Conservation (phyloP, 2,113 vertebrate genomes). For the Zosterops lateralis region DNA sequence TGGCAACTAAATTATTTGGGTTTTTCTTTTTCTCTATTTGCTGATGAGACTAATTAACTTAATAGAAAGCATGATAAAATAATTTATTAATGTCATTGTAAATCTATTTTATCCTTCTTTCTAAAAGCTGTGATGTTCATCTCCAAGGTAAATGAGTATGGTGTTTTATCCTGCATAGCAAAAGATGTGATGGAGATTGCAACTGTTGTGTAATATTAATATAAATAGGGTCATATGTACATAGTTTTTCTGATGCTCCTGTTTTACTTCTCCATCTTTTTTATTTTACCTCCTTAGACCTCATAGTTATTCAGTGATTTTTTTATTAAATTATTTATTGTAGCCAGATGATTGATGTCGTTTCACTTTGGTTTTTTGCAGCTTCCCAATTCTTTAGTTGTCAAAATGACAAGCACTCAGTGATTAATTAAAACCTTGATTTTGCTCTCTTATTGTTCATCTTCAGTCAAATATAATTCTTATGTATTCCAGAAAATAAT, state of each 20-base stretch:
- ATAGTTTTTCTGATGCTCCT: constrained; percentile 3
- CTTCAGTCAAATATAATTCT: constrained; percentile 60
- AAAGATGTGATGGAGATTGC: background rate
- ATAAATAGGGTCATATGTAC: constrained; percentile 25
- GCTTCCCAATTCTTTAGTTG: constrained; percentile 71
- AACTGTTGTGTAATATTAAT: background rate
- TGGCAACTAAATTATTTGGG: background rate
- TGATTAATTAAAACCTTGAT: constrained; percentile 74
- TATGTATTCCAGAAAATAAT: constrained; percentile 59
- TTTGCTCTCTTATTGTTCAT: constrained; percentile 64
- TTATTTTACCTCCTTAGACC: constrained; percentile 30
- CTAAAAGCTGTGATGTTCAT: background rate
- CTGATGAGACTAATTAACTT: constrained; percentile 3
- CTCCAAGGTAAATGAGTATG: background rate
- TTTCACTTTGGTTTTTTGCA: constrained; percentile 71
- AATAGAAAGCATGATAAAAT: background rate
- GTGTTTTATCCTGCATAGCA: background rate
- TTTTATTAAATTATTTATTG: constrained; percentile 79
- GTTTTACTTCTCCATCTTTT: constrained; percentile 57
- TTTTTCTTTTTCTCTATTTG: background rate
- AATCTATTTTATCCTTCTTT: background rate
- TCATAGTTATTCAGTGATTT: constrained; percentile 62
- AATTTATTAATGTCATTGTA: background rate
- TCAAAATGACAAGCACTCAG: constrained; percentile 70
- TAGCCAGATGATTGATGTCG: constrained; percentile 71